These are phyloP conservation scores for Nautilus pompilius DNA, from an alignment of 1,140 invertebrate species.

Conservation along the genomic window DNA sequence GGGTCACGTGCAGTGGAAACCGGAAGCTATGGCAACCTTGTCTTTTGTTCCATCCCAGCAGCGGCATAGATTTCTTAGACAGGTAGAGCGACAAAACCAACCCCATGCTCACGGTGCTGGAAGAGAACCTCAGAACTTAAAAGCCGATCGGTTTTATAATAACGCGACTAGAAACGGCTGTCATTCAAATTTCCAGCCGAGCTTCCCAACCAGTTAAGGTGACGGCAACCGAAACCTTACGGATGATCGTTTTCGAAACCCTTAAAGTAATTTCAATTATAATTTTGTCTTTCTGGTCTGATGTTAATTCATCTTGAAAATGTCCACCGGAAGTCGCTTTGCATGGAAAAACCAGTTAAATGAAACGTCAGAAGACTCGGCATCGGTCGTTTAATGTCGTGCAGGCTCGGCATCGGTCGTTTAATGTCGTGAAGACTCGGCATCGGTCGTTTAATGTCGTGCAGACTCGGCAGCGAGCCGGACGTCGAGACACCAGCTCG, in stretches of 20 bases:
- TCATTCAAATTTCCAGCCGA: background rate
- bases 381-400: no score
- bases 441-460: no score
- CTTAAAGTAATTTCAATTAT: constrained; percentile 3
- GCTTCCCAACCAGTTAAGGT: background rate
- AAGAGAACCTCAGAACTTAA: constrained; percentile 34
- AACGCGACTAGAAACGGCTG: background rate
- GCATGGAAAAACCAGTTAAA: no score
- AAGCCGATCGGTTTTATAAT: background rate
- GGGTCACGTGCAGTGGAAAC: constrained; percentile 76
- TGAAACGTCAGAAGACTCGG: no score
- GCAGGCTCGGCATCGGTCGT: no score
- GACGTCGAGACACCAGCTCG: no score
- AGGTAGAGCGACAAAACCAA: constrained; percentile 80
- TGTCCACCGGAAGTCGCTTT: no score
- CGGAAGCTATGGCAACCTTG: constrained; percentile 31
- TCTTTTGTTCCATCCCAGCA: constrained; percentile 61
- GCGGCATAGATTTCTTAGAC: constrained; percentile 67
- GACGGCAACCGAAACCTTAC: background rate
- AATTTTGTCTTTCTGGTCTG: no score
- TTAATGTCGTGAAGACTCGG: no score
- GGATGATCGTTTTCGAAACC: background rate
- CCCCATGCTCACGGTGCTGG: constrained; percentile 74
- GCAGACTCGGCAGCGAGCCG: constrained; percentile 9
- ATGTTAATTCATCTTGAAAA: no score